Conservation (phyloP, 30 jellyfish, hydroid and myxozoan genomes). For the Clytia hemisphaerica region DNA sequence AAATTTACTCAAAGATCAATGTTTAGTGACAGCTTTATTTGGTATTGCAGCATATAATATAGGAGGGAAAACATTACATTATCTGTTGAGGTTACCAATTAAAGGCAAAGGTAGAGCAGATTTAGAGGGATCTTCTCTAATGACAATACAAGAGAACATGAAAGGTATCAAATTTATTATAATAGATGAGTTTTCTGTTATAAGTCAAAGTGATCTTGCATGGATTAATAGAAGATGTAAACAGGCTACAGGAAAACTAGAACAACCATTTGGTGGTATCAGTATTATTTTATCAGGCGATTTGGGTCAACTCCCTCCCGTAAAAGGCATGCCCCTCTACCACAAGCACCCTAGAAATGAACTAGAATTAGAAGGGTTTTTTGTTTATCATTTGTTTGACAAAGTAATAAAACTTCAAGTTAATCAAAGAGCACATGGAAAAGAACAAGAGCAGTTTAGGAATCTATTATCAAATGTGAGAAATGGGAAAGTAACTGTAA, state of each 20-base stretch:
- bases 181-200: slow-evolving; percentile 28
- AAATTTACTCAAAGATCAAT: not conserved
- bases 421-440: slow-evolving; percentile 20
- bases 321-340: slow-evolving; percentile 14
- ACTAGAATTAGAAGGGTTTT: slow-evolving; percentile 11
- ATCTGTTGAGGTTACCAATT: slow-evolving; percentile 7
- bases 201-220: slow-evolving; percentile 18
- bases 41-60: slow-evolving; percentile 30
- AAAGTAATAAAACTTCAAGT: not conserved
- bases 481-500: slow-evolving; percentile 6
- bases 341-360: slow-evolving; percentile 3
- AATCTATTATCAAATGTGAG: slow-evolving; percentile 4
- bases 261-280: slow-evolving; percentile 22
- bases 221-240: slow-evolving; percentile 26
- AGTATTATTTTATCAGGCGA: slow-evolving; percentile 18
- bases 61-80: slow-evolving; percentile 25
- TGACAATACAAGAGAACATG: not conserved
- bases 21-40: not conserved
- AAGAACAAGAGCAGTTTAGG: not conserved
- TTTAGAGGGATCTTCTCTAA: slow-evolving; percentile 6
- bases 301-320: slow-evolving; percentile 36
- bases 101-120: slow-evolving; percentile 1
- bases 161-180: not conserved
- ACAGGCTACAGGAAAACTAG: slow-evolving; percentile 21
- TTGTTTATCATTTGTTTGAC: slow-evolving; percentile 2